phyloP scores from a whole-genome alignment of 2,113 vertebrate species.

The Calyptomena viridis region DNA sequence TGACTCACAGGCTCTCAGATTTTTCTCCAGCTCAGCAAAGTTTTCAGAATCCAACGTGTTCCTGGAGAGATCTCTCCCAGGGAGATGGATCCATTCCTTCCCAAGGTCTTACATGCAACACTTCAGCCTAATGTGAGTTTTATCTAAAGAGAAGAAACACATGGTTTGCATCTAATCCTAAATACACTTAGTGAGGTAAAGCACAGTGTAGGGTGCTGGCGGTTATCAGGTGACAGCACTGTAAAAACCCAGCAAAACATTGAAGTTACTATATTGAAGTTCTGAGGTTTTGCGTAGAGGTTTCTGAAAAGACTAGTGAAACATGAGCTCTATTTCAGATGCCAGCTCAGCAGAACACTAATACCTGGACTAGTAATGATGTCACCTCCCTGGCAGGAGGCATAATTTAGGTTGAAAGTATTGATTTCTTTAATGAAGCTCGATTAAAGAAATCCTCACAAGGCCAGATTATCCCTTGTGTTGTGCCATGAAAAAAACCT shows the following conservation, averaged over 20 bases:
- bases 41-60: background rate
- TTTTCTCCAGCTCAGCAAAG: background rate
- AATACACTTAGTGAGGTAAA: background rate
- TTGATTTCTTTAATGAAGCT: conserved; percentile 38
- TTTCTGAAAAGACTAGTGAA: conserved; percentile 24
- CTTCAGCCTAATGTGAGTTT: background rate
- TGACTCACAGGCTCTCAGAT: background rate
- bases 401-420: background rate
- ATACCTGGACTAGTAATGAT: conserved; percentile 17
- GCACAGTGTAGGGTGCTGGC: background rate
- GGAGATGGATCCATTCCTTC: background rate
- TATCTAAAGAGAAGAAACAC: background rate
- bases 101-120: background rate
- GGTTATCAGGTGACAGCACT: background rate
- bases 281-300: background rate
- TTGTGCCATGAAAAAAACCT: background rate
- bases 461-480: background rate
- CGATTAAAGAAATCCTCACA: accelerated
- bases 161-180: background rate
- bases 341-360: conserved; percentile 32
- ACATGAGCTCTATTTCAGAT: background rate
- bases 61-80: background rate
- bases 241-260: background rate
- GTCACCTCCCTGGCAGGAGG: conserved; percentile 20
- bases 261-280: background rate